phyloP scores from a whole-genome alignment of 2,888 invertebrate species.

The Ptilodon capucinus region DNA sequence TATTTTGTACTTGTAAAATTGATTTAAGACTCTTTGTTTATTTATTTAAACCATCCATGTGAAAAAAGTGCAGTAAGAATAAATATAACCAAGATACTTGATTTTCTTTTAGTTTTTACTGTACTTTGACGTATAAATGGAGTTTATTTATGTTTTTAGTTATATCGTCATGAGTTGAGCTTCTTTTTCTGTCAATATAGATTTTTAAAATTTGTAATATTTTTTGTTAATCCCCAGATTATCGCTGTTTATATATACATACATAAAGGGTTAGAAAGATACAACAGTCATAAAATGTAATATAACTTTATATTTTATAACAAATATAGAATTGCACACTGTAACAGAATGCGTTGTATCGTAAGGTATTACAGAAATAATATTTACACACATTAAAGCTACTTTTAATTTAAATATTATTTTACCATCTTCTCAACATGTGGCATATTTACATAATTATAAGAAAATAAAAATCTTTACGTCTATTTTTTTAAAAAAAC shows the following conservation, averaged over 20 bases:
- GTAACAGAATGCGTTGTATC: conserved; percentile 56
- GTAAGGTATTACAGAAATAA: conserved; percentile 56
- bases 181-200: no score
- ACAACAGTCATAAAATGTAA: conserved; percentile 40
- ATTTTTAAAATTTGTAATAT: no score
- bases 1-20: no score
- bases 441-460: conserved; percentile 33
- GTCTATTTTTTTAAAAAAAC: conserved; percentile 50
- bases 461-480: conserved; percentile 30
- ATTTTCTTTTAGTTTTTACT: no score
- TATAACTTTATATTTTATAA: conserved; percentile 80
- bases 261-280: conserved; percentile 30
- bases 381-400: conserved; percentile 73
- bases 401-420: conserved; percentile 63
- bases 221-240: neutral
- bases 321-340: conserved; percentile 77
- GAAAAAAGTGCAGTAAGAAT: no score
- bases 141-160: no score
- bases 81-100: no score
- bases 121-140: no score
- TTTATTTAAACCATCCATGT: no score
- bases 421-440: conserved; percentile 32
- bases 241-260: no score
- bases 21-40: no score
- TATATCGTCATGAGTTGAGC: no score